phyloP scores from a whole-genome alignment of 2,797 vertebrate genomes.

The Triplophysa bombifrons region DNA sequence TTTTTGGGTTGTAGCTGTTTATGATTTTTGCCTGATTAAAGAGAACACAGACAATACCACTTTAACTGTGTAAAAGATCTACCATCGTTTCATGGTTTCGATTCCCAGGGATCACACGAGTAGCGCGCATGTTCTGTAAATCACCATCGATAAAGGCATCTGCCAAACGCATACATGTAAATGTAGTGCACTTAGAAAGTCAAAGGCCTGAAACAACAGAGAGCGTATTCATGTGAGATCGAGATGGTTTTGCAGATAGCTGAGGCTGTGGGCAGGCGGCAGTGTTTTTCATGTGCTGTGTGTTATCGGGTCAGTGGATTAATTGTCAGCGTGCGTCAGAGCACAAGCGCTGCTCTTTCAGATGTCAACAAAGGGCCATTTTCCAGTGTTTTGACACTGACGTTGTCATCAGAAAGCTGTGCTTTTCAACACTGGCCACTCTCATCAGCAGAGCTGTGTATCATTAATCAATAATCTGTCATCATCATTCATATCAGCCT shows the following conservation, averaged over 20 bases:
- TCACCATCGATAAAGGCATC: background rate
- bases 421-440: slow-evolving; percentile 70
- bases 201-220: too few relatives aligned
- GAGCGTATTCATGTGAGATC: background rate
- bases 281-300: too few relatives aligned
- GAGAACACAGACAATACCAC: too few relatives aligned
- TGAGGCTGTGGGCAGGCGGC: background rate
- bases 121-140: background rate
- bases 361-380: slow-evolving; percentile 51
- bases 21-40: too few relatives aligned
- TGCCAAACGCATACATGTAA: background rate
- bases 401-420: slow-evolving; percentile 30
- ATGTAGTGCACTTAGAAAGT: too few relatives aligned
- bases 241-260: background rate
- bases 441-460: slow-evolving; percentile 69
- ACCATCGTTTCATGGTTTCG: too few relatives aligned
- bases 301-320: background rate
- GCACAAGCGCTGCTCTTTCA: slow-evolving; percentile 16
- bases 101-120: too few relatives aligned
- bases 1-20: too few relatives aligned
- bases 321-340: slow-evolving; percentile 26
- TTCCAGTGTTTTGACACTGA: slow-evolving; percentile 21
- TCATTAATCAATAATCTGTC: slow-evolving; percentile 75
- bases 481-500: background rate
- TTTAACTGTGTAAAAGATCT: background rate